Conservation (phyloP, 30 jellyfish, hydroid and myxozoan species). For the Aurelia aurita complex sp. Pacific region DNA sequence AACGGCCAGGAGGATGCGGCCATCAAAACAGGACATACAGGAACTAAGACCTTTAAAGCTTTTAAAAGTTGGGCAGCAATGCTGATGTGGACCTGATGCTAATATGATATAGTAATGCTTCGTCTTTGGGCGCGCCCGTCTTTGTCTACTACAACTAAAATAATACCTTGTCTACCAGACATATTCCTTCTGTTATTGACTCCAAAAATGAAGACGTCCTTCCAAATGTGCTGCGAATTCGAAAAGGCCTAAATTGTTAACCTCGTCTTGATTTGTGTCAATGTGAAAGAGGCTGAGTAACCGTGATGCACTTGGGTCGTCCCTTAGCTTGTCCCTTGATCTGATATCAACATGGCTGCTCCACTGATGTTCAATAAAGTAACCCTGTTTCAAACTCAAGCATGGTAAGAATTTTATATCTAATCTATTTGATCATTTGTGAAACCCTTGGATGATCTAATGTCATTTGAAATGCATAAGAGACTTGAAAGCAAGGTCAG, state of each 20-base stretch:
- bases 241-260: background rate
- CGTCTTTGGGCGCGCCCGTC: too few relatives aligned
- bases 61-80: too few relatives aligned
- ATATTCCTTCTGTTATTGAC: background rate
- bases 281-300: too few relatives aligned
- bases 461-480: too few relatives aligned
- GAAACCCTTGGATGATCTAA: too few relatives aligned
- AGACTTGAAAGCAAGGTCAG: too few relatives aligned
- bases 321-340: background rate
- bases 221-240: background rate
- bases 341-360: constrained; percentile 62
- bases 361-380: constrained; percentile 42
- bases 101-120: too few relatives aligned
- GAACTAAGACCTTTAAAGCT: too few relatives aligned
- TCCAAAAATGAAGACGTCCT: background rate
- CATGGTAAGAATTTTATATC: constrained; percentile 30
- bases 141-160: background rate
- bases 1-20: too few relatives aligned
- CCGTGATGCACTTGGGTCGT: too few relatives aligned
- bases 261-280: background rate
- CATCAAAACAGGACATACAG: background rate
- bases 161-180: constrained; percentile 29
- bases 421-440: too few relatives aligned
- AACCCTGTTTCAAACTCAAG: constrained; percentile 58
- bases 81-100: too few relatives aligned